Evolutionary conservation across 2,888 invertebrate genomes (phyloP).

Genomic region (Cephus pygmeus): DNA sequence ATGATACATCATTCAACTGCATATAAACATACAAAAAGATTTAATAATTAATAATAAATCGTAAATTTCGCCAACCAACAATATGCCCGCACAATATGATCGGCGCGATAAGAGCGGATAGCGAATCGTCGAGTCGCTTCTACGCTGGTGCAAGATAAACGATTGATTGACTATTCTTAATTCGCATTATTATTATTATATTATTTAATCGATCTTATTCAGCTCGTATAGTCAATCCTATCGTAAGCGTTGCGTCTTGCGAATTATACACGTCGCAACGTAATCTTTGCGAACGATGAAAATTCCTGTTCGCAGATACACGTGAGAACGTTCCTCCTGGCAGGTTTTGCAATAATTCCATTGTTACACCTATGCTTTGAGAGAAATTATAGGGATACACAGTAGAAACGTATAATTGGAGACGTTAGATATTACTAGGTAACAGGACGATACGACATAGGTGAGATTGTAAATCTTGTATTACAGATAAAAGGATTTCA

Average conservation of each 20-base stretch:
- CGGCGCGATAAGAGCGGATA: neutral
- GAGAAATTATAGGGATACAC: neutral
- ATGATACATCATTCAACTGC: conserved; percentile 59
- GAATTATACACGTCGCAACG: neutral
- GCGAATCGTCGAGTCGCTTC: neutral
- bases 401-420: too few species aligned
- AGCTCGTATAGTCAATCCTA: neutral
- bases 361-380: neutral
- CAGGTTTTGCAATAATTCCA: neutral
- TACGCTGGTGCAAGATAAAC: neutral
- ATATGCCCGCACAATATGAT: neutral
- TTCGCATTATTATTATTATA: neutral
- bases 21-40: conserved; percentile 60
- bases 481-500: neutral
- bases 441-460: neutral
- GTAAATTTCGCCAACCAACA: neutral
- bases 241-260: neutral
- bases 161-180: conserved; percentile 3
- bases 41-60: conserved; percentile 19
- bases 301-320: neutral
- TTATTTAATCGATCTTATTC: neutral
- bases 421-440: too few species aligned
- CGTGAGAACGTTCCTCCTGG: neutral
- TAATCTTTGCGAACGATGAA: neutral
- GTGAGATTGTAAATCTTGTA: neutral